phyloP scores from a whole-genome alignment of 1,140 invertebrate genomes.

The Trinorchestia longiramus region DNA sequence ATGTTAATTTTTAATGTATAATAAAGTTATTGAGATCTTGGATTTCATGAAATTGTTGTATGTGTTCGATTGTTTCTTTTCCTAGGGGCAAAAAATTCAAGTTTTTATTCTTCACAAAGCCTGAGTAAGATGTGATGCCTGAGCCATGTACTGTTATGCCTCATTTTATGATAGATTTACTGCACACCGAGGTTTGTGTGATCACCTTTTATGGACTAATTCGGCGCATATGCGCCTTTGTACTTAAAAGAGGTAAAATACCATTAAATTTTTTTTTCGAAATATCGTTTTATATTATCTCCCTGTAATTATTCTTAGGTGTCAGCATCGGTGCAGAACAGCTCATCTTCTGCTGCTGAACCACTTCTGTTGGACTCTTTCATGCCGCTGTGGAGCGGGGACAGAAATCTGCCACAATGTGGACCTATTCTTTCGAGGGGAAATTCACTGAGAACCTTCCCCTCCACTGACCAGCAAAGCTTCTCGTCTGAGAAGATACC shows the following conservation, averaged over 20 bases:
- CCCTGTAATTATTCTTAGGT: slow-evolving; percentile 1
- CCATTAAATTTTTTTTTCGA: not conserved
- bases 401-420: not conserved
- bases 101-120: not conserved
- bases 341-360: not conserved
- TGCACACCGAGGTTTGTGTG: not conserved
- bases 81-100: not conserved
- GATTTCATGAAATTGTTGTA: not conserved
- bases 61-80: no score
- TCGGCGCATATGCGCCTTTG: not conserved
- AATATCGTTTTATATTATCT: not conserved
- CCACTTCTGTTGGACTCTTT: not conserved
- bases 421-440: not conserved
- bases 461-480: not conserved
- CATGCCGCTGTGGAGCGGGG: not conserved
- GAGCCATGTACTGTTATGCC: not conserved
- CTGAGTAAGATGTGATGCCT: not conserved
- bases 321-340: not conserved
- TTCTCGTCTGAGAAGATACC: not conserved
- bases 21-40: not conserved
- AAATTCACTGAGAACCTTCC: not conserved
- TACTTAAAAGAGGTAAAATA: not conserved
- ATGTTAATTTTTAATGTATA: not conserved
- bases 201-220: not conserved
- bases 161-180: not conserved